Conservation (phyloP, 2,888 invertebrate genomes). For the Eulithis prunata region DNA sequence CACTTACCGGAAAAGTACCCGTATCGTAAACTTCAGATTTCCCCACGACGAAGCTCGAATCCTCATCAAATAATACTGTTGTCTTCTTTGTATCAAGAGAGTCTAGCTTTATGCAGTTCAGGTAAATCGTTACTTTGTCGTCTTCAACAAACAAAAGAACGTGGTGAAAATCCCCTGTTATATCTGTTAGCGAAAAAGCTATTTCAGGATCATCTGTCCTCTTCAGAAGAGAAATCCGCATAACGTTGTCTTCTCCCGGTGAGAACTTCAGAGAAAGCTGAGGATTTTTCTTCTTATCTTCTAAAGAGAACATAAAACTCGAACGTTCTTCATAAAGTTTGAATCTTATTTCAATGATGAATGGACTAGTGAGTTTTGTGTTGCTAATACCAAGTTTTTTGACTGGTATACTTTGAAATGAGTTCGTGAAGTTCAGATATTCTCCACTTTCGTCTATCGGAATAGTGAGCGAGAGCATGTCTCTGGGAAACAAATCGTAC, state of each 20-base stretch:
- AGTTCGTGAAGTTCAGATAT: conserved; percentile 26
- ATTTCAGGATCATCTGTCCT: conserved; percentile 12
- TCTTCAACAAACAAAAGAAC: conserved; percentile 47
- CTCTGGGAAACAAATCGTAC: conserved; percentile 46
- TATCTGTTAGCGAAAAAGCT: conserved; percentile 12
- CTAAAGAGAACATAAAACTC: conserved; percentile 62
- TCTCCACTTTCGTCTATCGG: conserved; percentile 7
- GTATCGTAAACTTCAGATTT: conserved; percentile 22
- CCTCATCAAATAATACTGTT: conserved; percentile 23
- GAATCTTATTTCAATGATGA: conserved; percentile 57
- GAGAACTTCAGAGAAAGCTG: conserved; percentile 52
- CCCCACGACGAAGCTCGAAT: conserved; percentile 31
- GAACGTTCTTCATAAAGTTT: conserved; percentile 45
- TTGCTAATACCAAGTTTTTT: conserved; percentile 35
- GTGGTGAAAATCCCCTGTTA: conserved; percentile 42
- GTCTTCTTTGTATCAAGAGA: conserved; percentile 6
- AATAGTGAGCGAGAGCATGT: conserved; percentile 2
- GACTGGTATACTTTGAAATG: conserved; percentile 34
- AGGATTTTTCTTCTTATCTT: conserved; percentile 40
- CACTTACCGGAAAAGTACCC: conserved; percentile 33
- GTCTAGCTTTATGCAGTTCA: conserved; percentile 41
- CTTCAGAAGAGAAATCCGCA: conserved; percentile 8
- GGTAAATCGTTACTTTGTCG: conserved; percentile 36
- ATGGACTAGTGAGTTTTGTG: conserved; percentile 49
- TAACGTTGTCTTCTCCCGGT: conserved; percentile 19